Evolutionary conservation across 2,888 invertebrate genomes (phyloP), one percentile per base, ranked within the genome.

Genomic region (Polyploca ridens): DNA sequence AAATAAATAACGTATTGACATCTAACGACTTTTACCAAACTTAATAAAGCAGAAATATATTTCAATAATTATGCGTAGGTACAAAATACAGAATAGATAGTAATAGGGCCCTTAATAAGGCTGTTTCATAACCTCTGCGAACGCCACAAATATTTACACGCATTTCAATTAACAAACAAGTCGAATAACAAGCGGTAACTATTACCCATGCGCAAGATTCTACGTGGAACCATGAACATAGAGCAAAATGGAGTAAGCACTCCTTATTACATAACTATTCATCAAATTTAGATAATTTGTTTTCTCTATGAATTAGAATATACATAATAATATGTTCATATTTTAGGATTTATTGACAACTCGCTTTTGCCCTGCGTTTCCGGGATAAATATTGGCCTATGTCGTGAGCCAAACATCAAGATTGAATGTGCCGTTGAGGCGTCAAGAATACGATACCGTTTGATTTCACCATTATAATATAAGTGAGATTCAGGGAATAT

Each of bases 111-210:
- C 76, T 79, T 83, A 84, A 84, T 84, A 84, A 83, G 84, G 76
- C 81, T 75, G 82, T 90, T 90, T 88, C 88, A 85, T 89, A 90
- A 89, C 78, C 84, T 74, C 79, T 74, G 75, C 74, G 81, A 84
- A 83, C 79, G 82, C 83, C 80, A 79, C 76, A 78, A 85, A 83
- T 89, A 90, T 90, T 90, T 90, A 90, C 91, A 91, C 87, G 90
- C 88, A 85, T 90, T 90, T 90, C 90, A 91, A 92, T 92, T 91
- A 91, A 90, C 89, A 82, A 87, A 89, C 89, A 84, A 83, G 83
- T 80, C 69, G 82, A 82, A 83, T 84, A 86, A 87, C 90, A 84
- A 81, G 84, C 78, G 74, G 82, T 87, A 83, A 81, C 75, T 81
- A 85, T 78, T 74, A 83, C 74, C 76, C 74, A 76, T 78, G 82